Percentiles rank a stretch among this genome's conserved stretches.
Conservation (phyloP, 2,797 vertebrate genomes). For the Bufotes viridis region DNA sequence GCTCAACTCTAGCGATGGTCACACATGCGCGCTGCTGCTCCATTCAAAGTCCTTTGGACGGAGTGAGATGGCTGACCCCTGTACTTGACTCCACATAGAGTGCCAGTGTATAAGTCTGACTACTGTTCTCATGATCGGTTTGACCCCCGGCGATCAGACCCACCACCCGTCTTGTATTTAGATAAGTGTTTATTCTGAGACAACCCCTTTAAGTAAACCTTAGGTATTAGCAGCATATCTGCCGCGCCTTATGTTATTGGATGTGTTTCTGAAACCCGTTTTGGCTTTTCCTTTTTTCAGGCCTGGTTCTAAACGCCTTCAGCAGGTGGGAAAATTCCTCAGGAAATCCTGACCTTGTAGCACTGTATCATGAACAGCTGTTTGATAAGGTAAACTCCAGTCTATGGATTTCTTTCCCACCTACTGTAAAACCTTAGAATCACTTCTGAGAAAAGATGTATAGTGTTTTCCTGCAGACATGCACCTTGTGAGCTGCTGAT, state of each 20-base stretch:
- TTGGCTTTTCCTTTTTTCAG: constrained; percentile 62
- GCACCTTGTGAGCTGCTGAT: background rate
- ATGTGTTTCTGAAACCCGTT: constrained; percentile 22
- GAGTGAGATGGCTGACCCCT: no score
- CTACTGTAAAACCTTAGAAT: constrained; percentile 19
- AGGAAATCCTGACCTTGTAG: constrained; percentile 58
- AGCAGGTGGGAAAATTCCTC: constrained; percentile 56
- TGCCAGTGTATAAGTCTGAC: no score
- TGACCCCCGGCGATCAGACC: no score
- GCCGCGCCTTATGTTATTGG: background rate
- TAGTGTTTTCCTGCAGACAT: background rate
- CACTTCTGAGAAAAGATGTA: constrained; percentile 22
- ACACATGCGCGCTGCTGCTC: no score
- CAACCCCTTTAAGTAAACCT: background rate
- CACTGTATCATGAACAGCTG: constrained; percentile 60
- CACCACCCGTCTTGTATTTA: no score
- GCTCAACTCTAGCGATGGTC: no score
- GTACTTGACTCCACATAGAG: no score
- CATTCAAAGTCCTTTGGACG: no score
- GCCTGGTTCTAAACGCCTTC: constrained; percentile 58
- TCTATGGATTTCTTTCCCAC: constrained; percentile 44
- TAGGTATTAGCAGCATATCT: background rate
- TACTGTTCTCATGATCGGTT: no score
- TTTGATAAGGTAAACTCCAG: constrained; percentile 61
- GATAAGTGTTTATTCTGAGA: no score